phyloP scores from a whole-genome alignment of 2,888 invertebrate species.

The Anarsia innoxiella region DNA sequence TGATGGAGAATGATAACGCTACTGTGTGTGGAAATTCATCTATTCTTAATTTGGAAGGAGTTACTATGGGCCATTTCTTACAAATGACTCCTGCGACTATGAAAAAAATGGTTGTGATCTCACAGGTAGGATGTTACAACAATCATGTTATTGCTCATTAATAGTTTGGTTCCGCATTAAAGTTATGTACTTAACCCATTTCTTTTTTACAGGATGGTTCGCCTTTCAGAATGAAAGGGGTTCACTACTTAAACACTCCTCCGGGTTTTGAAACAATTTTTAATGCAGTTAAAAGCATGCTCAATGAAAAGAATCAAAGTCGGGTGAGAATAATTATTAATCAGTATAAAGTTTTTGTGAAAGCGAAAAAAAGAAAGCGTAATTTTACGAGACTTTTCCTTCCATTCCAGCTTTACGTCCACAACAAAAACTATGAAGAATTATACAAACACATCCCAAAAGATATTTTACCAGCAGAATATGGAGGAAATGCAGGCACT shows the following conservation, averaged over 20 bases:
- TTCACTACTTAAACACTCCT: constrained; percentile 74
- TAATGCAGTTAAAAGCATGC: constrained; percentile 64
- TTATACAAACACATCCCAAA: constrained; percentile 75
- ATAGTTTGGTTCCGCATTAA: too few species aligned
- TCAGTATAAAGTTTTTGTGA: background rate
- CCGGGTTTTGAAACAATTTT: constrained; percentile 72
- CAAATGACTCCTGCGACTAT: constrained; percentile 55
- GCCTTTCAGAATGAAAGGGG: constrained; percentile 74
- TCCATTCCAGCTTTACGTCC: constrained; percentile 61
- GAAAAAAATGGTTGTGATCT: constrained; percentile 49
- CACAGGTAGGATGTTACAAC: constrained; percentile 32
- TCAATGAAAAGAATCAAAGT: constrained; percentile 74
- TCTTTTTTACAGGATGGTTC: constrained; percentile 68
- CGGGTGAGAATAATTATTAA: constrained; percentile 50
- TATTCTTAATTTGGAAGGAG: constrained; percentile 57
- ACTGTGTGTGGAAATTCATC: constrained; percentile 42
- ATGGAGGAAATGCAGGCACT: constrained; percentile 77
- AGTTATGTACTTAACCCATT: too few species aligned
- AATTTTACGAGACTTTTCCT: too few species aligned
- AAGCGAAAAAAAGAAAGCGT: too few species aligned
- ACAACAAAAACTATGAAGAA: constrained; percentile 71
- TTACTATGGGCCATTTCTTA: constrained; percentile 52
- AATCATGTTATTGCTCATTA: too few species aligned
- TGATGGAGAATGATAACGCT: constrained; percentile 61
- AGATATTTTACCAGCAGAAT: constrained; percentile 77